phyloP scores from a whole-genome alignment of 2,797 vertebrate species.

The Coreius guichenoti region DNA sequence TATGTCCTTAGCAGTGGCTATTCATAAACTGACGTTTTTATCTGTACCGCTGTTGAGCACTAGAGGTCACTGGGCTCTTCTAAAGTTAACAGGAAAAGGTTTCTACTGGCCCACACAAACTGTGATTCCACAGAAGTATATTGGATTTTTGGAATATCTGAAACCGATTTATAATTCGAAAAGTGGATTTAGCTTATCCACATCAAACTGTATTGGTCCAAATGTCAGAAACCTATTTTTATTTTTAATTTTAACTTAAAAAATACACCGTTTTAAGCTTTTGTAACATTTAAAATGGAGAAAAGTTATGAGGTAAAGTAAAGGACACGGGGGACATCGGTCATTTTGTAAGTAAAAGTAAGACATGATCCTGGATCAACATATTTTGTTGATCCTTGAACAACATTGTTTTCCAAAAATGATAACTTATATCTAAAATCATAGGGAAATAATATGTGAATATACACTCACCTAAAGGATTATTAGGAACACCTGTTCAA shows the following conservation, averaged over 20 bases:
- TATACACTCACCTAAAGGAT: too few relatives aligned
- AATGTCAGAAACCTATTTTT: background rate
- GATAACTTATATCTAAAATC: too few relatives aligned
- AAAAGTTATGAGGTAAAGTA: background rate
- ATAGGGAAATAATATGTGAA: too few relatives aligned
- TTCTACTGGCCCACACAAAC: background rate
- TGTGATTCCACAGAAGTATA: background rate
- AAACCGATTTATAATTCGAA: background rate
- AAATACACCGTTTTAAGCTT: background rate
- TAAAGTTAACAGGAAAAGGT: background rate
- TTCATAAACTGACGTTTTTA: background rate
- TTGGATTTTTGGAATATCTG: background rate
- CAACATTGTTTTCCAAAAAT: too few relatives aligned
- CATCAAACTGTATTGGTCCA: too few relatives aligned
- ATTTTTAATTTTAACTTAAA: background rate
- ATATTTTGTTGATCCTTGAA: too few relatives aligned
- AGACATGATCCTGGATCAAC: too few relatives aligned
- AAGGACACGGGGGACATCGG: too few relatives aligned
- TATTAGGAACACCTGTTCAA: too few relatives aligned
- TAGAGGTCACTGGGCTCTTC: conserved; percentile 44
- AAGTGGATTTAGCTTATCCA: background rate
- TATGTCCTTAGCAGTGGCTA: background rate
- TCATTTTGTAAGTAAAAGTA: too few relatives aligned
- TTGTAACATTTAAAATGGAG: background rate
- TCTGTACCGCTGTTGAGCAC: conserved; percentile 35